phyloP scores from a whole-genome alignment of 1,140 invertebrate genomes.

The Augochlora pura region DNA sequence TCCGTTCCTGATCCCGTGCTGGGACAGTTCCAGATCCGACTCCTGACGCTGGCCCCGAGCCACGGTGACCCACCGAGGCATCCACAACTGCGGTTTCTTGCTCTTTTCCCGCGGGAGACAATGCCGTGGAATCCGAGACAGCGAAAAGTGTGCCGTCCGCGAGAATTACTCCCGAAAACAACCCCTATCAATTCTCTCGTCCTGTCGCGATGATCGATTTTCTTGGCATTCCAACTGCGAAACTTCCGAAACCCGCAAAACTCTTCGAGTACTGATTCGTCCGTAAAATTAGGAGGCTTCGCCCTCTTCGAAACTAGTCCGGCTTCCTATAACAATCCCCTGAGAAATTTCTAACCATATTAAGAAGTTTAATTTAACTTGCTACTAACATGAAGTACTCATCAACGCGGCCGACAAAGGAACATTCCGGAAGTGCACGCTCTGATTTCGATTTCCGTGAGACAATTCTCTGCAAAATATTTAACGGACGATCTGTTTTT shows the following conservation, averaged over 20 bases:
- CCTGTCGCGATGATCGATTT: conserved; percentile 29
- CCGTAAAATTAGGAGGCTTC: neutral
- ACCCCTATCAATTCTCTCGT: conserved; percentile 29
- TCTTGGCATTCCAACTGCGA: conserved; percentile 16
- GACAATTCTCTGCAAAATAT: too few relatives aligned
- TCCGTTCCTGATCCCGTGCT: conserved; percentile 35
- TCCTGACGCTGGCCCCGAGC: conserved; percentile 50
- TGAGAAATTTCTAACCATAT: neutral
- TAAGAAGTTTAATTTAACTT: neutral
- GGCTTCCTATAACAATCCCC: neutral
- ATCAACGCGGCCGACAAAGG: too few relatives aligned
- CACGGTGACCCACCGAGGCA: conserved; percentile 38
- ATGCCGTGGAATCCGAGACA: conserved; percentile 34
- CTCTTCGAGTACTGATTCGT: conserved; percentile 1
- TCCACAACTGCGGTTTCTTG: conserved; percentile 49
- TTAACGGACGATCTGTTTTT: too few relatives aligned
- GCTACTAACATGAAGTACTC: neutral
- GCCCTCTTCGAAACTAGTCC: neutral
- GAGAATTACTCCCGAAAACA: conserved; percentile 35
- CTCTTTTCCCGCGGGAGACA: conserved; percentile 45
- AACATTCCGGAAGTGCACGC: too few relatives aligned
- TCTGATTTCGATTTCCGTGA: too few relatives aligned
- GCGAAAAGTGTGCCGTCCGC: conserved; percentile 41
- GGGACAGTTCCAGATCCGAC: conserved; percentile 59
- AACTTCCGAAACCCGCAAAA: conserved; percentile 9